Percentiles rank a stretch among this genome's conserved stretches.
phyloP scores from a whole-genome alignment of 2,797 vertebrate genomes.

The Myiotriccus ornatus region DNA sequence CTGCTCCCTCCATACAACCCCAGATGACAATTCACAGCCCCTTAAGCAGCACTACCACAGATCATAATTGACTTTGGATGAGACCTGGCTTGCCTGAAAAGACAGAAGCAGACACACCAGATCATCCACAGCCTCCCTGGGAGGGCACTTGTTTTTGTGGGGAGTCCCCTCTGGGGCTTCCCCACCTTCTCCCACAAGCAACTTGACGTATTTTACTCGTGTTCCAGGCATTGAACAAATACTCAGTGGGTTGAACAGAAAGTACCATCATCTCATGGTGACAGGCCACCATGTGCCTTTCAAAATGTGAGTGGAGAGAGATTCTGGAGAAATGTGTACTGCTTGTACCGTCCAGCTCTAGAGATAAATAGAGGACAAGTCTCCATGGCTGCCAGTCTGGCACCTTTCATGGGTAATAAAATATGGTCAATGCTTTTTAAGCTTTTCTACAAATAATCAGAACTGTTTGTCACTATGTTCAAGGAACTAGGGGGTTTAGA shows the following conservation, averaged over 20 bases:
- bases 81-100: background rate
- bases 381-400: slow-evolving; percentile 24
- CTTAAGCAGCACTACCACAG: background rate
- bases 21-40: background rate
- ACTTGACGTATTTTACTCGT: fast-evolving
- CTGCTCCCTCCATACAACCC: background rate
- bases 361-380: slow-evolving; percentile 33
- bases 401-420: slow-evolving; percentile 38
- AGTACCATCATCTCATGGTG: background rate
- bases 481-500: slow-evolving; percentile 9
- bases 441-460: slow-evolving; percentile 55
- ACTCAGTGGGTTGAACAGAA: background rate
- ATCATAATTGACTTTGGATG: background rate
- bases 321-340: background rate
- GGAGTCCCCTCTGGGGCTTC: background rate
- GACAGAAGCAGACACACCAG: background rate
- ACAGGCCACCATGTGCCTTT: background rate
- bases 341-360: background rate
- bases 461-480: slow-evolving; percentile 44
- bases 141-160: background rate
- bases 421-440: slow-evolving; percentile 10
- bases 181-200: background rate
- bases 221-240: background rate
- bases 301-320: background rate
- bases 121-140: background rate